Conservation (phyloP, 2,888 invertebrate genomes). For the Corbicula japonica region DNA sequence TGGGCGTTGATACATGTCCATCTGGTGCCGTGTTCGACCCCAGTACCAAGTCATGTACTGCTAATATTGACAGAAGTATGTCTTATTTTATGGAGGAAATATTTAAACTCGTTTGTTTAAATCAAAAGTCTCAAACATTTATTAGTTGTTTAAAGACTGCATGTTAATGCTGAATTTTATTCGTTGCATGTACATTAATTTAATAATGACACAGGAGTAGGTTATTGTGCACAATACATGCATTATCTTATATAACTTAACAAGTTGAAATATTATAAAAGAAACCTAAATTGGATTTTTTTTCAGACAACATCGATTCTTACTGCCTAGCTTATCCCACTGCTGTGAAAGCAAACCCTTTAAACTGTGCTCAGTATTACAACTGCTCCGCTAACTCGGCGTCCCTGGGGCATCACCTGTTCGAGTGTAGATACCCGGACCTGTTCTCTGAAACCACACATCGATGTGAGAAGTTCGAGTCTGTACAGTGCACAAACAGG, state of each 20-base stretch:
- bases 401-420: conserved; percentile 26
- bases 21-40: conserved; percentile 61
- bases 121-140: too few species aligned
- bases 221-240: too few species aligned
- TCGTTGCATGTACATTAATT: too few species aligned
- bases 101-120: too few species aligned
- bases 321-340: conserved; percentile 57
- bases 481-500: conserved; percentile 57
- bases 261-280: too few species aligned
- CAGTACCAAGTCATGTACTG: conserved; percentile 43
- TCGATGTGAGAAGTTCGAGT: conserved; percentile 51
- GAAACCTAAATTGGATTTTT: background rate
- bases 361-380: conserved; percentile 65
- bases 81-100: too few species aligned
- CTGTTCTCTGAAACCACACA: conserved; percentile 51
- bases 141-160: too few species aligned
- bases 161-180: too few species aligned
- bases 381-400: conserved; percentile 48
- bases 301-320: conserved; percentile 35
- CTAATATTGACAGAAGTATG: conserved; percentile 54
- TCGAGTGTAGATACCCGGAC: conserved; percentile 63
- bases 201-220: too few species aligned
- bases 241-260: too few species aligned
- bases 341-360: conserved; percentile 42
- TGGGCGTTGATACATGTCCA: conserved; percentile 59